Percentiles rank a stretch among this genome's conserved stretches.
Evolutionary conservation across 2,888 invertebrate species (phyloP).

Genomic region (Vanessa cardui): DNA sequence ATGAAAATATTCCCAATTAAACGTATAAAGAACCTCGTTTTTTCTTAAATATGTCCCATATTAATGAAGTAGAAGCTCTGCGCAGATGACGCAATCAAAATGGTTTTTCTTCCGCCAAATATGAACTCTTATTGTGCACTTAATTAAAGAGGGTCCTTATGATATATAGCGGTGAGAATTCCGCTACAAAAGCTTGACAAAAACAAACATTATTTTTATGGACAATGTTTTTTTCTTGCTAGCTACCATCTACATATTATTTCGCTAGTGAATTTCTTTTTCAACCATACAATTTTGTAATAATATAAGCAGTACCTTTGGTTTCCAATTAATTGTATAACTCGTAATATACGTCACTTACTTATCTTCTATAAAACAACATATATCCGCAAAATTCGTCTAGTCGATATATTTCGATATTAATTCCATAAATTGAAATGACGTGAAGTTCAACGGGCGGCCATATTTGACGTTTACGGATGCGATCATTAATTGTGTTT

Average conservation of each 20-base stretch:
- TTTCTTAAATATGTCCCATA: background rate
- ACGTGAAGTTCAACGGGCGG: too few species aligned
- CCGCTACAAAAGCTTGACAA: background rate
- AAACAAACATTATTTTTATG: background rate
- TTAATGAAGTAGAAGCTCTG: background rate
- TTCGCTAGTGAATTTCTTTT: background rate
- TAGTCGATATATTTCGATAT: too few species aligned
- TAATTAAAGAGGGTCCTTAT: slow-evolving; percentile 6
- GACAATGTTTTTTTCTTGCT: background rate
- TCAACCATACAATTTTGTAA: background rate
- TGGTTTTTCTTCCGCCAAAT: slow-evolving; percentile 1
- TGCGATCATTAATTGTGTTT: too few species aligned
- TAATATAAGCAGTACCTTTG: too few species aligned
- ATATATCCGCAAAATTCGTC: too few species aligned
- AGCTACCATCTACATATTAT: background rate
- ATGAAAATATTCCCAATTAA: too few species aligned
- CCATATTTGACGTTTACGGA: too few species aligned
- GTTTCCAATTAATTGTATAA: too few species aligned
- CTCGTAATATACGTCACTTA: too few species aligned
- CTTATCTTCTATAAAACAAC: too few species aligned
- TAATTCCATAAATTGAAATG: too few species aligned
- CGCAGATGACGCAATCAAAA: slow-evolving; percentile 5
- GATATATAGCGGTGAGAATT: slow-evolving; percentile 3
- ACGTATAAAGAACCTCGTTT: background rate
- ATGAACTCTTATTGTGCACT: slow-evolving; percentile 10